Evolutionary conservation across 2,113 vertebrate genomes (phyloP).

Genomic region (Amblyopsis rosae): DNA sequence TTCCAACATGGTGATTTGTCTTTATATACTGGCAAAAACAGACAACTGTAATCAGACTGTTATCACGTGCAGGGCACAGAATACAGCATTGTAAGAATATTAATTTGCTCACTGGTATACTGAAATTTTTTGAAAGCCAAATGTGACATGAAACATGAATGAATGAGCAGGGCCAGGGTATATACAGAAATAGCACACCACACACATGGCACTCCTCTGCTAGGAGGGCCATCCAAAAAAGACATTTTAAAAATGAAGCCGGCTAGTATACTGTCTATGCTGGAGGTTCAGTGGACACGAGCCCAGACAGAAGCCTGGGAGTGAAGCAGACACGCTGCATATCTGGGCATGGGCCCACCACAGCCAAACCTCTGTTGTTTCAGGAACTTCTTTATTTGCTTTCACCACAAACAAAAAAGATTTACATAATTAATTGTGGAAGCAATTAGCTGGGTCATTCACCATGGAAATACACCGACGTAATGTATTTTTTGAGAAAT

Average conservation of each 20-base stretch:
- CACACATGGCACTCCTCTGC: constrained; percentile 28
- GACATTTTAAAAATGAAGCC: constrained; percentile 41
- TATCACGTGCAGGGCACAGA: no score
- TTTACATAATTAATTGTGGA: neutral
- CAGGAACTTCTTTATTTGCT: constrained; percentile 35
- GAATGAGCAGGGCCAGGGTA: constrained; percentile 31
- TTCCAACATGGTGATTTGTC: no score
- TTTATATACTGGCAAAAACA: no score
- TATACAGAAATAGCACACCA: constrained; percentile 39
- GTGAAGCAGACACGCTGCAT: constrained; percentile 40
- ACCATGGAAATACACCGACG: no score
- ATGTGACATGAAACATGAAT: constrained; percentile 38
- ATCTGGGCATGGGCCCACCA: constrained; percentile 22
- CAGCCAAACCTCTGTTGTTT: constrained; percentile 50
- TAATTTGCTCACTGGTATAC: neutral
- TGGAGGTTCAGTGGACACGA: constrained; percentile 53
- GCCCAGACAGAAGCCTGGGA: constrained; percentile 41
- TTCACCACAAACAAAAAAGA: constrained; percentile 10
- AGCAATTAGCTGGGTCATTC: no score
- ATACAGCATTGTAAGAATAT: neutral
- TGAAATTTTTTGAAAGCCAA: constrained; percentile 31
- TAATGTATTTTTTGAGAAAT: constrained; percentile 8
- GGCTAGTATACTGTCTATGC: constrained; percentile 38
- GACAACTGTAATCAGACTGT: no score
- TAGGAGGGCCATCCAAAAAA: constrained; percentile 37